A percentile compares a stretch with the other conserved stretches of the same genome.
Conservation (phyloP, 2,113 vertebrate genomes). For the Ptyas mucosa region DNA sequence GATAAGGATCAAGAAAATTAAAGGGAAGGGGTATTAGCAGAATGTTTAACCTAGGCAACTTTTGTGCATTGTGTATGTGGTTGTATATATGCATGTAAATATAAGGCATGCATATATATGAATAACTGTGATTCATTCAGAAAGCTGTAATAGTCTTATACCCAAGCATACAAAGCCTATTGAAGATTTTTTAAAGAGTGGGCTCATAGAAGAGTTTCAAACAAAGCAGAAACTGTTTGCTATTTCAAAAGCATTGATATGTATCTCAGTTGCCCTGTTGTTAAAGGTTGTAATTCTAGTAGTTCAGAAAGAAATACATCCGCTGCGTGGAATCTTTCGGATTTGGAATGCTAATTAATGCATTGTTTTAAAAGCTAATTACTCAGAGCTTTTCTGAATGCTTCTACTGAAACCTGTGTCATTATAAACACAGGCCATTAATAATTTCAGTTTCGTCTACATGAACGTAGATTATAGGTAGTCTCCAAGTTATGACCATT, state of each 20-base stretch:
- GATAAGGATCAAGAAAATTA: background rate
- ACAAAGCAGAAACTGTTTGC: background rate
- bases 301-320: background rate
- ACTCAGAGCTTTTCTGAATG: background rate
- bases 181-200: background rate
- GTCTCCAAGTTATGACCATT: background rate
- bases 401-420: background rate
- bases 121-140: background rate
- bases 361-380: background rate
- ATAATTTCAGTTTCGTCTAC: background rate
- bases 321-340: background rate
- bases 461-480: background rate
- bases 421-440: background rate
- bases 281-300: background rate
- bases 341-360: background rate
- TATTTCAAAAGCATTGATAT: background rate
- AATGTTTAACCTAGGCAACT: background rate
- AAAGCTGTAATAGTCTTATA: background rate
- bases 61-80: background rate
- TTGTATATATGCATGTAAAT: background rate
- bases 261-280: background rate
- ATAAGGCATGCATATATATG: background rate
- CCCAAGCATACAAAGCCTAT: background rate
- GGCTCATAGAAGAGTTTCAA: background rate
- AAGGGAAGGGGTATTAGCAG: background rate